Evolutionary conservation across 2,888 invertebrate genomes (phyloP).

Genomic region (Litoditis marina): DNA sequence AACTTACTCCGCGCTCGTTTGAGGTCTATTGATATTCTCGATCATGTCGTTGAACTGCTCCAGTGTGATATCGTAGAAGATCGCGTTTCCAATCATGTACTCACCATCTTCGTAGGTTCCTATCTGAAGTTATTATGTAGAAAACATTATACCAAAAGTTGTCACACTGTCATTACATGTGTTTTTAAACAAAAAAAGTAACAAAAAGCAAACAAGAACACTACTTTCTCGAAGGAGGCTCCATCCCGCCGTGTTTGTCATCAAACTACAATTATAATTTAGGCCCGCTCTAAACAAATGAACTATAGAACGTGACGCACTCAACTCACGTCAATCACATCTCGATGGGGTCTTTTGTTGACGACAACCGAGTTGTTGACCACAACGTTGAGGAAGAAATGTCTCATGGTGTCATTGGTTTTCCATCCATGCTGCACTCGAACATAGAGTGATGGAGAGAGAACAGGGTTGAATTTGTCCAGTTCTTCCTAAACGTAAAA

Average conservation of each 20-base stretch:
- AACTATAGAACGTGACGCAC: too few species aligned
- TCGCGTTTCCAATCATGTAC: constrained; percentile 49
- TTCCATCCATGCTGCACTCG: constrained; percentile 11
- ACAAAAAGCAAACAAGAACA: too few species aligned
- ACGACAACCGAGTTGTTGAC: constrained; percentile 95
- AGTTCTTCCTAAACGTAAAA: constrained; percentile 15
- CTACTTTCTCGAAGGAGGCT: too few species aligned
- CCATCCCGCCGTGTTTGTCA: too few species aligned
- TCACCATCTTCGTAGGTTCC: constrained; percentile 48
- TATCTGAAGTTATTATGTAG: constrained; percentile 22
- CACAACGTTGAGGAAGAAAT: constrained; percentile 81
- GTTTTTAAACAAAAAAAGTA: too few species aligned
- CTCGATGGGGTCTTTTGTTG: constrained; percentile 76
- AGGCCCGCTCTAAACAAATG: too few species aligned
- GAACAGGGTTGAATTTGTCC: constrained; percentile 13
- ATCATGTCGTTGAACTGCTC: constrained; percentile 26
- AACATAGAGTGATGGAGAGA: not conserved
- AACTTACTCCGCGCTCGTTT: too few species aligned
- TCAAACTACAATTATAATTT: too few species aligned
- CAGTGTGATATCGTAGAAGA: constrained; percentile 38
- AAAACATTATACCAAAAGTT: too few species aligned
- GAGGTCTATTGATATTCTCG: too few species aligned
- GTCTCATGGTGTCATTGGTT: constrained; percentile 17
- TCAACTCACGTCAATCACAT: constrained; percentile 30
- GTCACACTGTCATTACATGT: too few species aligned